Evolutionary conservation across 1,140 invertebrate species (phyloP).

Genomic region (Bombus sibiricus): DNA sequence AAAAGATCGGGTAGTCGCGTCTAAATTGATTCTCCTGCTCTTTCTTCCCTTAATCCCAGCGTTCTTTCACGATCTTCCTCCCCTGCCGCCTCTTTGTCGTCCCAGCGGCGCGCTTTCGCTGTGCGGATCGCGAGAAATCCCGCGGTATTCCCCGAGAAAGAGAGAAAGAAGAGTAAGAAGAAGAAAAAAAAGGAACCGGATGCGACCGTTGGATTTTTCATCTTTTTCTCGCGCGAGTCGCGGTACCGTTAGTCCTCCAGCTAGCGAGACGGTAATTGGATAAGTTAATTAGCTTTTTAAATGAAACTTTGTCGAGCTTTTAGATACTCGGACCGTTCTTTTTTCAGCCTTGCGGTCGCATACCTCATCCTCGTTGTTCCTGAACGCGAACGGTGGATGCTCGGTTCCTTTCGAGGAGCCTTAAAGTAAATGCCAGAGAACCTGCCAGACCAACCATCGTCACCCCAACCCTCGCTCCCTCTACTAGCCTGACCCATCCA

Average conservation of each 20-base stretch:
- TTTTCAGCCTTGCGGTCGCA: conserved; percentile 32
- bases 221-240: neutral
- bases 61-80: conserved; percentile 33
- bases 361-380: conserved; percentile 23
- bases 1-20: conserved; percentile 54
- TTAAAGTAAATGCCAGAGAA: conserved; percentile 52
- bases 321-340: conserved; percentile 55
- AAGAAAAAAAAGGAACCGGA: neutral
- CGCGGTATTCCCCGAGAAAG: neutral
- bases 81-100: neutral
- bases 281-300: conserved; percentile 77
- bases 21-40: conserved; percentile 51
- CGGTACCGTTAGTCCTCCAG: neutral
- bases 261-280: conserved; percentile 66
- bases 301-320: conserved; percentile 71
- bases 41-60: conserved; percentile 17
- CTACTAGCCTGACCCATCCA: too few species aligned
- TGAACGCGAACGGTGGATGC: conserved; percentile 21
- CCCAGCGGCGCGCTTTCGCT: neutral
- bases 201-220: neutral
- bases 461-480: neutral
- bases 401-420: conserved; percentile 42
- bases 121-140: conserved; percentile 30
- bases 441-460: conserved; percentile 24
- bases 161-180: too few species aligned